Percentiles rank a stretch among this genome's conserved stretches.
Conservation (phyloP, 2,797 vertebrate genomes). For the Synaphobranchus kaupii region DNA sequence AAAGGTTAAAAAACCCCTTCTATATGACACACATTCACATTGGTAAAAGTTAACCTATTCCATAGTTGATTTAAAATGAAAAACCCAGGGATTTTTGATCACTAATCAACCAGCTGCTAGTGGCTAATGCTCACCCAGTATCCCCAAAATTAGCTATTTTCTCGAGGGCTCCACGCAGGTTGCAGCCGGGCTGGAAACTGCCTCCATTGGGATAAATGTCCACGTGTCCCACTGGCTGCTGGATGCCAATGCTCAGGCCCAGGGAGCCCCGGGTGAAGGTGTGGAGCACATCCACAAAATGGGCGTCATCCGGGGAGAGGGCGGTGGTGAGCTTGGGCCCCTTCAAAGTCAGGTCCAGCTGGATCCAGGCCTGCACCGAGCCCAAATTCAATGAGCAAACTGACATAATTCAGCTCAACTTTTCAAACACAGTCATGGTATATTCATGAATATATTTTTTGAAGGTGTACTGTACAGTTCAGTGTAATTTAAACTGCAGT, state of each 20-base stretch:
- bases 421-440: neutral
- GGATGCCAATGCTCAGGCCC: conserved; percentile 77
- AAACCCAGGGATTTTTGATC: neutral
- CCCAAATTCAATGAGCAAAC: neutral
- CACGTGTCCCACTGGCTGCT: conserved; percentile 77
- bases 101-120: neutral
- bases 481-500: neutral
- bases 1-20: too few species aligned
- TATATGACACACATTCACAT: neutral
- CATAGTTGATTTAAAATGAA: neutral
- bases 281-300: conserved; percentile 78
- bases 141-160: conserved; percentile 69
- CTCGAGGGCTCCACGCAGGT: conserved; percentile 71
- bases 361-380: conserved; percentile 71
- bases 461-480: neutral
- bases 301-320: conserved; percentile 76
- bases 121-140: conserved; percentile 66
- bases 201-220: conserved; percentile 80
- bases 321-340: conserved; percentile 67
- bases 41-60: neutral
- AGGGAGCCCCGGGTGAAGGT: conserved; percentile 71
- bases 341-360: conserved; percentile 76
- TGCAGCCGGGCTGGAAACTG: conserved; percentile 75
- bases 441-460: neutral
- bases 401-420: neutral